Evolutionary conservation across 1,140 invertebrate species (phyloP).

Genomic region (Meteorus sp.): DNA sequence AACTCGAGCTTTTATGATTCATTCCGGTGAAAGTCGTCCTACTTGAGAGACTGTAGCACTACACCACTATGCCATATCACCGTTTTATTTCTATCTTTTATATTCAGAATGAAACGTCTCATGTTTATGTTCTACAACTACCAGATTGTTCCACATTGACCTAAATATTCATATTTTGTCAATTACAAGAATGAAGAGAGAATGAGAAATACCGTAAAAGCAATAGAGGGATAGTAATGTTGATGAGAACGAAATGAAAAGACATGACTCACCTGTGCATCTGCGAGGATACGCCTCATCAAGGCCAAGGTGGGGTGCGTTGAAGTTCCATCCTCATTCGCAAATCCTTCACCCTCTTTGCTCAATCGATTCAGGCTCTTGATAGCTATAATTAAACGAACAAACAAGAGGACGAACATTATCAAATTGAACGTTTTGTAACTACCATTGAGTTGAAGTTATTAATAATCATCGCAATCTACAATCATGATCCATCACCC

Average conservation of each 20-base stretch:
- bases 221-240: background rate
- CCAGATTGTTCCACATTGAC: too few species aligned
- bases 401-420: background rate
- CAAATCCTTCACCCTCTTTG: slow-evolving; percentile 53
- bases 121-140: too few species aligned
- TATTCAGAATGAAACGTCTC: too few species aligned
- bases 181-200: too few species aligned
- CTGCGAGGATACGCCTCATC: slow-evolving; percentile 59
- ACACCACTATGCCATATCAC: too few species aligned
- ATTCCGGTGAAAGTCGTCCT: background rate
- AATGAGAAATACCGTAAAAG: too few species aligned
- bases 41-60: too few species aligned
- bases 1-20: slow-evolving; percentile 17
- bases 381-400: slow-evolving; percentile 46
- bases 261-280: slow-evolving; percentile 52
- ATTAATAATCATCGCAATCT: background rate
- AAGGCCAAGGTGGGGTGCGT: slow-evolving; percentile 58
- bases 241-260: slow-evolving; percentile 9
- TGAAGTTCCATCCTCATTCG: slow-evolving; percentile 54
- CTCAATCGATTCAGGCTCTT: slow-evolving; percentile 51
- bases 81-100: too few species aligned
- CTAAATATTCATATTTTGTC: too few species aligned
- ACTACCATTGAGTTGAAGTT: too few species aligned
- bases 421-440: too few species aligned
- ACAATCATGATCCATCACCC: background rate